These are phyloP conservation scores for Polydrusus tereticollis DNA, from an alignment of 2,888 invertebrate genomes.

Conservation along the genomic window DNA sequence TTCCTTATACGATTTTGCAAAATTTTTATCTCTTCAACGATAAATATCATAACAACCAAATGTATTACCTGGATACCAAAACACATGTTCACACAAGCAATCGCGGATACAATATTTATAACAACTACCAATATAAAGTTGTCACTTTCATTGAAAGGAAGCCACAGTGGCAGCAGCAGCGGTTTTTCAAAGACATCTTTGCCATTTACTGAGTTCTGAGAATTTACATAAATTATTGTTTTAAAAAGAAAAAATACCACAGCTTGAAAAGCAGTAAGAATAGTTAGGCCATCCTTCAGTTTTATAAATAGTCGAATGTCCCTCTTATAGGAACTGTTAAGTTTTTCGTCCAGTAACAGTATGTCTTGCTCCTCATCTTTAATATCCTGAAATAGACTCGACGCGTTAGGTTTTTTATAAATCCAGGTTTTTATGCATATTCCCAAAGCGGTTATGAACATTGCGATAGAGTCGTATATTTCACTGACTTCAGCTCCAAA, in stretches of 20 bases:
- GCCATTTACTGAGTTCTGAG: background rate
- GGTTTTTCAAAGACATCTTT: background rate
- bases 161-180: background rate
- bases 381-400: background rate
- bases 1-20: background rate
- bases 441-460: background rate
- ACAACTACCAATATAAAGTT: background rate
- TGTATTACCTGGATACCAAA: background rate
- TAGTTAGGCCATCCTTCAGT: background rate
- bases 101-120: background rate
- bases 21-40: background rate
- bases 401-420: background rate
- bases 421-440: background rate
- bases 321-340: background rate
- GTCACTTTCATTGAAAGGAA: background rate
- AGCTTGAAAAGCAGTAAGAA: background rate
- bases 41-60: background rate
- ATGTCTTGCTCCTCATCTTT: background rate
- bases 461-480: background rate
- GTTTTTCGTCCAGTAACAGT: background rate
- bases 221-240: background rate
- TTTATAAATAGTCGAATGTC: background rate
- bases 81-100: background rate
- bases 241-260: background rate
- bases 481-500: background rate